A percentile compares a stretch with the other conserved stretches of the same genome.
These are phyloP conservation scores for Drepanosiphum platanoidis DNA, from an alignment of 2,888 invertebrate genomes.

Conservation along the genomic window DNA sequence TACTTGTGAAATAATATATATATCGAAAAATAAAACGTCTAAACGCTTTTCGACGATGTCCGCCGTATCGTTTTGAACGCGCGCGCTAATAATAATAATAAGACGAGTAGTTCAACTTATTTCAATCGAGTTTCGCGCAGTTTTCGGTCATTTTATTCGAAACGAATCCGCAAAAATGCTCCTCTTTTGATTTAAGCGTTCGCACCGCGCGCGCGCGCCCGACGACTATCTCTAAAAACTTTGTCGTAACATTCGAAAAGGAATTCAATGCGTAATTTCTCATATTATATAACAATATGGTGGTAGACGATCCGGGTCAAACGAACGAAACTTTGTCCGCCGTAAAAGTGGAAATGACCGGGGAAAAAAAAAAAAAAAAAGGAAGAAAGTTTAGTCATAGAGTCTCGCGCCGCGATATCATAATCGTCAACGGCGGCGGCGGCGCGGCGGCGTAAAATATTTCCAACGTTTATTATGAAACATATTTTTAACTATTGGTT, in stretches of 20 bases:
- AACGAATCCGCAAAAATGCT: background rate
- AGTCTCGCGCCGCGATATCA: constrained; percentile 6
- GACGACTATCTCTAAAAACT: background rate
- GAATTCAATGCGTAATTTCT: constrained; percentile 16
- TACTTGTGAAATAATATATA: too few relatives aligned
- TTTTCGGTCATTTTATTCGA: constrained; percentile 10
- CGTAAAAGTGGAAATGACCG: constrained; percentile 24
- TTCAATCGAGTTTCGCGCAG: background rate
- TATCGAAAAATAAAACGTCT: too few relatives aligned
- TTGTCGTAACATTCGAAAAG: background rate
- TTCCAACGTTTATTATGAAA: constrained; percentile 30
- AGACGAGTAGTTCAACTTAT: background rate
- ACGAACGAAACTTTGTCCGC: constrained; percentile 21
- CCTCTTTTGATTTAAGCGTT: constrained; percentile 19
- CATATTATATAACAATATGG: too few relatives aligned
- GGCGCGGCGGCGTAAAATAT: too few relatives aligned
- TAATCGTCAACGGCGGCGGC: constrained; percentile 8
- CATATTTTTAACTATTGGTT: constrained; percentile 24
- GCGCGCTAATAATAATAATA: too few relatives aligned
- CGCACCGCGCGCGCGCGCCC: background rate
- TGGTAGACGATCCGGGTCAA: constrained; percentile 39
- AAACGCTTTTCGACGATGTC: too few relatives aligned
- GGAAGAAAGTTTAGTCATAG: constrained; percentile 13
- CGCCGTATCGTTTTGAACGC: too few relatives aligned
- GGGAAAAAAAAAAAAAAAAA: background rate